Evolutionary conservation across 2,113 vertebrate genomes (phyloP), one percentile per base, ranked within the genome.

Genomic region (Dascyllus trimaculatus): DNA sequence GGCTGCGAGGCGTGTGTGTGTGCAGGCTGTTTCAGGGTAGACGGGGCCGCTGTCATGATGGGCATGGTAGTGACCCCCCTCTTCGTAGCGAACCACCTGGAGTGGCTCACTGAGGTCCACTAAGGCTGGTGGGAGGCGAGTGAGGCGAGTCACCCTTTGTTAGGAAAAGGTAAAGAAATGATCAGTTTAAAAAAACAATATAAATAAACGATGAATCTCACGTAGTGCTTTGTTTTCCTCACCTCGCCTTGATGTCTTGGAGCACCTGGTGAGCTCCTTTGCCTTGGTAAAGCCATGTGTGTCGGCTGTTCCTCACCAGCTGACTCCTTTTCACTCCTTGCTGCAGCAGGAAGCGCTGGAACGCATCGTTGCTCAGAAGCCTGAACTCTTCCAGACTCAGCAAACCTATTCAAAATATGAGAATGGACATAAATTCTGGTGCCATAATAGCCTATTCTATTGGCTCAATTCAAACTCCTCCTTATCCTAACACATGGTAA

Each of bases 231-330:
- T 14, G 7, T 35, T 29, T 61, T 71, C 15, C 71, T 92, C 90
- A 98, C 98, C 97, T 97, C 80, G 95, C 93, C 65, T 95, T 96
- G 89, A 99, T 95, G 75, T 97, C 92, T 46, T 96, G 95, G 90
- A 99, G 96, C 76, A 99, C 95, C 35, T 94, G 96, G 87, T 99
- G 98, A 9, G 98, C 95, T 19, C 97, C 98, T 88, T 97, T 96
- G 0, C 98, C 98, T 90, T 99, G 98, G 91, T 99, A 98, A 29
- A 99, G 95, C 98, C 98, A 99, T 0, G 98, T 97, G 93, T 99
- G 97, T 82, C 96, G 95, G 94, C 98, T 99, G 90, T 99, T 99
- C 66, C 98, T 95, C 80, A 99, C 98, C 90, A 98, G 75, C 90
- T 99, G 97, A 3, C 96, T 97, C 92, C 95, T 96, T 85, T 97